Conservation (phyloP, 2,797 vertebrate genomes). For the Pempheris klunzingeri region DNA sequence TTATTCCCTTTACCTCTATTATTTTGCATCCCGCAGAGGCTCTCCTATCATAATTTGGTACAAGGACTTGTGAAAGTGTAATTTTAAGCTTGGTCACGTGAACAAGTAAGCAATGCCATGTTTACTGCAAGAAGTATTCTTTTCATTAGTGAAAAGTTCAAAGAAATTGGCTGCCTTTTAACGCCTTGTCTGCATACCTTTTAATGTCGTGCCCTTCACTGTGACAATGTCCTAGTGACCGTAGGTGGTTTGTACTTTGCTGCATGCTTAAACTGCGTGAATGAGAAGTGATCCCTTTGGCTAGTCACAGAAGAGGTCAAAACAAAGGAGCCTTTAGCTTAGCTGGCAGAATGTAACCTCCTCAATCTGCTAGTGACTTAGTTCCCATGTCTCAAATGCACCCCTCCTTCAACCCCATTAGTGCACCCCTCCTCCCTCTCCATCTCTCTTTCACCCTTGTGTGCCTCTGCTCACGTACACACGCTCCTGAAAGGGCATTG, state of each 20-base stretch:
- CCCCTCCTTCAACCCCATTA: slow-evolving; percentile 19
- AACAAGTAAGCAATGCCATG: neutral
- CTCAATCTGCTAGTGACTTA: slow-evolving; percentile 24
- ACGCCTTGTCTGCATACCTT: neutral
- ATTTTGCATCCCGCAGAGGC: neutral
- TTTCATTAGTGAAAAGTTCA: neutral
- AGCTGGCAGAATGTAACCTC: neutral
- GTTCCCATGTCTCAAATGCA: slow-evolving; percentile 30
- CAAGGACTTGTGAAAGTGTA: neutral
- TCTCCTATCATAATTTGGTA: neutral
- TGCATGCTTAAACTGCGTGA: neutral
- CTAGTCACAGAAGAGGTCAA: slow-evolving; percentile 14
- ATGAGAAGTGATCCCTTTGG: neutral
- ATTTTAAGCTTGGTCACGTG: neutral
- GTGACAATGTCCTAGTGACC: neutral
- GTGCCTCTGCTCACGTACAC: slow-evolving; percentile 79
- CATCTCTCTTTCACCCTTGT: slow-evolving; percentile 57
- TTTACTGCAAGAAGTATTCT: neutral
- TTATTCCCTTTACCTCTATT: neutral
- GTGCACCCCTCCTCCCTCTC: slow-evolving; percentile 18
- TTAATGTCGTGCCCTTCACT: neutral
- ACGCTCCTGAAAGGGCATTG: slow-evolving; percentile 70
- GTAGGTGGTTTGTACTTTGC: slow-evolving; percentile 3
- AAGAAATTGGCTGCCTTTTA: neutral
- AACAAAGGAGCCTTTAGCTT: slow-evolving; percentile 9